Evolutionary conservation across 2,888 invertebrate species (phyloP).

Genomic region (Seira sanloemensis): DNA sequence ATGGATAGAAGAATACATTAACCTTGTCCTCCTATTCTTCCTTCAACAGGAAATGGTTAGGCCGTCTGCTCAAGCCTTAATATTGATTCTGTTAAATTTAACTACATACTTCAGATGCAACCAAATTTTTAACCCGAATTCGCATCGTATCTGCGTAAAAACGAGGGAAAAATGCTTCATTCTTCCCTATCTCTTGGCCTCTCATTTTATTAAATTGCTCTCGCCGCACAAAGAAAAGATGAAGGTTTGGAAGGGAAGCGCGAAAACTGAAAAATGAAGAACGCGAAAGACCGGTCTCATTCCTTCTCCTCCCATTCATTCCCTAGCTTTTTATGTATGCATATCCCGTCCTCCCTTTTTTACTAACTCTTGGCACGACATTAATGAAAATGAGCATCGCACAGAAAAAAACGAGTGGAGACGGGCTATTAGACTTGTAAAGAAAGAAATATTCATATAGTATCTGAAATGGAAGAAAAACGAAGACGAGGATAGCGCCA

Average conservation of each 20-base stretch:
- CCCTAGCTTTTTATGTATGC: constrained; percentile 37
- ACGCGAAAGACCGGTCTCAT: neutral
- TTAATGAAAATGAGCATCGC: constrained; percentile 56
- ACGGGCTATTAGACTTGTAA: constrained; percentile 18
- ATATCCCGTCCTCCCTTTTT: constrained; percentile 34
- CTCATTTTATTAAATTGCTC: neutral
- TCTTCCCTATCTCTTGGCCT: neutral
- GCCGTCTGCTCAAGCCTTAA: too few species aligned
- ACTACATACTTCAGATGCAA: too few species aligned
- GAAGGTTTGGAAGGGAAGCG: neutral
- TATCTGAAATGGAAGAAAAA: neutral
- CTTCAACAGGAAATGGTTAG: neutral
- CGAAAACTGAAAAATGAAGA: neutral
- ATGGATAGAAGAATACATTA: neutral
- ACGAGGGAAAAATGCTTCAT: constrained; percentile 13
- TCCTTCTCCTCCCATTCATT: neutral
- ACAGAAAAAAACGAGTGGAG: constrained; percentile 28
- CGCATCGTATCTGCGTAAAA: neutral
- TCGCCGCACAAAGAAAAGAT: too few species aligned
- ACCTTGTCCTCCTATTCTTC: neutral
- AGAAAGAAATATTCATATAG: neutral
- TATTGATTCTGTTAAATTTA: too few species aligned
- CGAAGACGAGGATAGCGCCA: too few species aligned
- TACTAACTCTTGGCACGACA: constrained; percentile 52
- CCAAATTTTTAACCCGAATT: too few species aligned